Base-by-base conservation (phyloP, 2,113 vertebrate species). In the Cochlearius cochlearius region DNA sequence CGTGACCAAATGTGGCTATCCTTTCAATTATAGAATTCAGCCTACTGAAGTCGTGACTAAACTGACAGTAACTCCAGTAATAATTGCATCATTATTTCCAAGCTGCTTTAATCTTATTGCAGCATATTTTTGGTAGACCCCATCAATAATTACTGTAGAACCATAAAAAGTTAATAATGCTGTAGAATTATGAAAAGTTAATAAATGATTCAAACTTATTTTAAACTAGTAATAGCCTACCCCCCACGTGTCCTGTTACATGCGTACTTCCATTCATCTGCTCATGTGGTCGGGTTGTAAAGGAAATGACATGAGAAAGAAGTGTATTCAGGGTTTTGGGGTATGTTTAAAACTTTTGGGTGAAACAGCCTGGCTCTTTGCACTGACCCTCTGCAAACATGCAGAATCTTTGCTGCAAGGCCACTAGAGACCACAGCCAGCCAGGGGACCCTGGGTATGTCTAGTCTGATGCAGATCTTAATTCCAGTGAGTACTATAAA, bases 111-210 rank as follows among this genome's bases (percentile, higher is more conserved):
- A 89, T 58, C 21, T 77, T 62, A 74, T 4, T 50, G 38, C 56
- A 71, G 32, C 10, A 7, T 67, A 76, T 64, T 78, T 87, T 96
- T 93, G 22, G 36, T 25, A 91, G 59, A 25, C 3, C 1, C 10
- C 26, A 81, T 85, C n/a, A 90, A 71, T 78, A 93, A 85, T 78
- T 94, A 81, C 43, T 59, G 14, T 16, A 43, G 50, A 93, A 74
- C 26, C 22, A 63, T 63, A 63, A 67, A 36, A 81, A 43, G 8
- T 59, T 84, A 94, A 81, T 63, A 74, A 78, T 16, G 17, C 7
- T 59, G 18, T 18, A 67, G 38, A 81, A 91, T 50, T 63, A 56
- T 58, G 43, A 55, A 89, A 96, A 73, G 17, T 53, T 87, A 77
- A 49, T 41, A 63, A 87, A 59, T n/a, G 0, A 73, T 49, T 83